phyloP scores from a whole-genome alignment of 2,113 vertebrate genomes.

The Petroica traversi region DNA sequence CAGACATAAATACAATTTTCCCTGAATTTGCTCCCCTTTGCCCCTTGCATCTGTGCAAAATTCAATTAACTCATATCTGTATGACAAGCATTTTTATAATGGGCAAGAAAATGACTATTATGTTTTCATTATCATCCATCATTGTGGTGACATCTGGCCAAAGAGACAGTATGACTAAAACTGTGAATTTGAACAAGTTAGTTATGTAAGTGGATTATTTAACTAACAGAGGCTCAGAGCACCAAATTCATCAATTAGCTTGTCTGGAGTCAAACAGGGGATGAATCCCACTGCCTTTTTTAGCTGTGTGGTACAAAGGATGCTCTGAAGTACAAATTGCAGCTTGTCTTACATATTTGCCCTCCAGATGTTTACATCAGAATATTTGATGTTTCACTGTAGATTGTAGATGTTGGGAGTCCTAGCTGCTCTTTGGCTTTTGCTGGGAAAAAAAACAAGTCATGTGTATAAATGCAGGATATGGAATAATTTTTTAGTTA shows the following conservation, averaged over 20 bases:
- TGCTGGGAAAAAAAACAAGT: background rate
- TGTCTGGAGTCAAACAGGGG: background rate
- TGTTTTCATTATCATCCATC: background rate
- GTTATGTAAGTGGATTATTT: constrained; percentile 37
- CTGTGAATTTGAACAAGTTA: background rate
- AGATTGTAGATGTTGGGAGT: background rate
- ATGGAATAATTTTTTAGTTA: constrained; percentile 13
- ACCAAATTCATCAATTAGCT: background rate
- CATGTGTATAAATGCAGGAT: background rate
- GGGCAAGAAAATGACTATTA: background rate
- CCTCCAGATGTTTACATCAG: background rate
- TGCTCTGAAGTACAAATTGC: background rate
- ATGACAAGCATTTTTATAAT: constrained; percentile 14
- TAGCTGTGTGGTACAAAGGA: background rate
- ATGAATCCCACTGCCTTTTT: background rate
- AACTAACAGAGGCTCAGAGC: background rate
- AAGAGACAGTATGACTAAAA: background rate
- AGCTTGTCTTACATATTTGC: background rate
- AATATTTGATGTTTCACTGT: background rate
- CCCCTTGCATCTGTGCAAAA: background rate
- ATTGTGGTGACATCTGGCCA: background rate
- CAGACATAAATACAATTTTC: background rate
- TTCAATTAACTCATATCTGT: background rate
- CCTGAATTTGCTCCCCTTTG: background rate
- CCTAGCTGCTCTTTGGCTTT: background rate